Conservation (phyloP, 2,888 invertebrate species). For the Sylvicola cinctus region DNA sequence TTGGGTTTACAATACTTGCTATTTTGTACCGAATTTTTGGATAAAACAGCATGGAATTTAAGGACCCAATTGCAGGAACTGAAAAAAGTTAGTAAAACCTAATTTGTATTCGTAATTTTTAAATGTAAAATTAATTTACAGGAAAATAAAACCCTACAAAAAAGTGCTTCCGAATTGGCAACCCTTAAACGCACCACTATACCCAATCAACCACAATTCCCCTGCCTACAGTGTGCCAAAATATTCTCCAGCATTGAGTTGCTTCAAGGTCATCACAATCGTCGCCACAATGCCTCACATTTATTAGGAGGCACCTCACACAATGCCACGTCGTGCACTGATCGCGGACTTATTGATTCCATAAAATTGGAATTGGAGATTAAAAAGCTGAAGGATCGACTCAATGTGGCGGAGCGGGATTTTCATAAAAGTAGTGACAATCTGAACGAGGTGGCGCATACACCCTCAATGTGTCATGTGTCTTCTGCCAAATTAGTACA, state of each 20-base stretch:
- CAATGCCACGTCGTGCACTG: too few species aligned
- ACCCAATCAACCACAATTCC: constrained; percentile 14
- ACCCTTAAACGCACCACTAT: too few species aligned
- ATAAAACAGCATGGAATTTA: constrained; percentile 18
- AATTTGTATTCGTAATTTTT: too few species aligned
- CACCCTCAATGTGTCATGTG: too few species aligned
- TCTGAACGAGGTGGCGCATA: too few species aligned
- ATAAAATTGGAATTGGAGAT: constrained; percentile 41
- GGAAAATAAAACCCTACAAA: too few species aligned
- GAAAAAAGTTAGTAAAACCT: constrained; percentile 11
- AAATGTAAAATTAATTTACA: too few species aligned
- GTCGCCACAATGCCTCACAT: constrained; percentile 14
- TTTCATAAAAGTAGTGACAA: too few species aligned
- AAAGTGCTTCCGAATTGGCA: too few species aligned
- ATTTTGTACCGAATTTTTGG: constrained; percentile 22
- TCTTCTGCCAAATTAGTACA: too few species aligned
- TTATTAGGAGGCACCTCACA: too few species aligned
- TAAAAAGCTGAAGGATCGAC: constrained; percentile 37
- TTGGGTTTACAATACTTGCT: constrained; percentile 21
- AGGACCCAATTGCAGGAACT: constrained; percentile 13
- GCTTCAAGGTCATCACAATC: constrained; percentile 18
- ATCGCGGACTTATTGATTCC: constrained; percentile 27
- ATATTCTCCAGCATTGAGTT: constrained; percentile 24
- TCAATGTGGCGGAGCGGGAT: constrained; percentile 35
- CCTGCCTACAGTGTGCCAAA: constrained; percentile 22